These are phyloP conservation scores for Deroplatys truncata DNA, from an alignment of 2,888 invertebrate species.

Conservation along the genomic window DNA sequence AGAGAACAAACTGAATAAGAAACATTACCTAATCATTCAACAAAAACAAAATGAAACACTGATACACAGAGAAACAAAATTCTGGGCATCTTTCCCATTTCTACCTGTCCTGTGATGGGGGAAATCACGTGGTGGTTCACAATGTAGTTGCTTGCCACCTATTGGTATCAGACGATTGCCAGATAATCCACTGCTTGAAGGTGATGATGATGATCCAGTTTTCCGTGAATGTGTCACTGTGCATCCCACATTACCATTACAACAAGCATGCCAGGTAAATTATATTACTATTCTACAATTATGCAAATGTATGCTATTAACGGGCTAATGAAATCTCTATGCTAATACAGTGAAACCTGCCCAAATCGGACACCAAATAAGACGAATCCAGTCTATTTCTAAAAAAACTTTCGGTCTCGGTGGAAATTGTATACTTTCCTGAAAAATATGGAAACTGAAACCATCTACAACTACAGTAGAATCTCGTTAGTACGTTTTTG, in stretches of 20 bases:
- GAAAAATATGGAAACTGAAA: too few species aligned
- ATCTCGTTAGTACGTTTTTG: too few species aligned
- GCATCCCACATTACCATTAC: background rate
- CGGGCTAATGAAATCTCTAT: too few species aligned
- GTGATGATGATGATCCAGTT: background rate
- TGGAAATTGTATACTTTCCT: too few species aligned
- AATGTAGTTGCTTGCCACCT: constrained; percentile 75
- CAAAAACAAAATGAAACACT: background rate
- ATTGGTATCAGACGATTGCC: constrained; percentile 74
- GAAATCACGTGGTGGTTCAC: constrained; percentile 64
- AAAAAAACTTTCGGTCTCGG: too few species aligned
- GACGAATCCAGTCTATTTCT: too few species aligned
- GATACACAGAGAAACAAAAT: background rate
- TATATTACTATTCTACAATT: background rate
- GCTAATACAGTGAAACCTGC: background rate
- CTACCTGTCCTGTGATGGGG: constrained; percentile 20
- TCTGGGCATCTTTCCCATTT: background rate
- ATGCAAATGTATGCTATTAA: background rate
- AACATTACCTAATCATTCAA: background rate
- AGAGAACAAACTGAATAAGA: too few species aligned
- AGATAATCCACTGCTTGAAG: constrained; percentile 45
- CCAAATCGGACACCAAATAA: too few species aligned
- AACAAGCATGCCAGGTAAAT: background rate
- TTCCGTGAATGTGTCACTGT: constrained; percentile 1
- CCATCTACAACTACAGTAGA: too few species aligned